phyloP scores from a whole-genome alignment of 2,797 vertebrate species.

The Staurois parvus region DNA sequence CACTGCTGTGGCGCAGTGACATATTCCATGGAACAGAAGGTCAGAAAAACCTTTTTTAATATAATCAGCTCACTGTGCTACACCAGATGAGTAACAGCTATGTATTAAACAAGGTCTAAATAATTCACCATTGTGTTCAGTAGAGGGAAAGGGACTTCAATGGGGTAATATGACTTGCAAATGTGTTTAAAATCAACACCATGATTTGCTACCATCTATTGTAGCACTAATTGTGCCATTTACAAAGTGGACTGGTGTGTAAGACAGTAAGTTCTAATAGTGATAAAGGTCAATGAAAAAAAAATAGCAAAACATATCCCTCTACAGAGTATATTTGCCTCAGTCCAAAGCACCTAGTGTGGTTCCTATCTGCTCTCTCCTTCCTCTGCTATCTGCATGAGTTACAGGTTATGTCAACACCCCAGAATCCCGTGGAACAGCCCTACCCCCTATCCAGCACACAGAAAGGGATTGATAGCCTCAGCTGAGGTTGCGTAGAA shows the following conservation, averaged over 20 bases:
- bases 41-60: conserved; percentile 28
- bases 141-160: background rate
- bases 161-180: conserved; percentile 10
- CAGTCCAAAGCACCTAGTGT: too few relatives aligned
- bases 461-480: too few relatives aligned
- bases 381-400: too few relatives aligned
- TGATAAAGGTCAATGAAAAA: background rate
- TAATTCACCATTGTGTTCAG: background rate
- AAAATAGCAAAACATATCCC: too few relatives aligned
- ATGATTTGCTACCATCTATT: background rate
- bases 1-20: conserved; percentile 20
- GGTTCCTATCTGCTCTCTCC: too few relatives aligned
- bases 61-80: conserved; percentile 35
- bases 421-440: too few relatives aligned
- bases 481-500: too few relatives aligned
- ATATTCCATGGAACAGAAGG: conserved; percentile 42
- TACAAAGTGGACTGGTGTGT: background rate
- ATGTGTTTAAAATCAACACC: conserved; percentile 13
- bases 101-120: conserved; percentile 36
- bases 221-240: background rate
- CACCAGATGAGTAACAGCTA: conserved; percentile 16
- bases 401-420: too few relatives aligned
- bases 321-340: too few relatives aligned
- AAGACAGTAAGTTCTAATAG: background rate
- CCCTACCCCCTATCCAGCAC: too few relatives aligned